Conservation (phyloP, 2,888 invertebrate species). For the Apoderus coryli region DNA sequence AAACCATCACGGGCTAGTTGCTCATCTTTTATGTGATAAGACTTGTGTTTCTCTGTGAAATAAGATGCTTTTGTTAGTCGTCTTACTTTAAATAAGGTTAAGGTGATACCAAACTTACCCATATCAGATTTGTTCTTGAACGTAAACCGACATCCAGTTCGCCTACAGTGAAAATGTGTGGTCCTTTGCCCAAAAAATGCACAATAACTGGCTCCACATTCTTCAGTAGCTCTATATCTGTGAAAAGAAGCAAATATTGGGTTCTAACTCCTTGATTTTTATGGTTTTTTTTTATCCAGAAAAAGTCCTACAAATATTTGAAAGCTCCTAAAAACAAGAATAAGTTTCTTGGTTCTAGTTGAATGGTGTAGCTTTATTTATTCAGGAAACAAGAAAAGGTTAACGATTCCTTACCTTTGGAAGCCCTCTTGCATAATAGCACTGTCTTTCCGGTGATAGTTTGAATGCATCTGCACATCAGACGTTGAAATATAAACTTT, state of each 20-base stretch:
- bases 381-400: too few species aligned
- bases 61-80: too few species aligned
- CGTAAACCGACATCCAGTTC: constrained; percentile 82
- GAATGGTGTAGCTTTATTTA: too few species aligned
- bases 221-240: constrained; percentile 89
- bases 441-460: constrained; percentile 94
- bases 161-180: constrained; percentile 93
- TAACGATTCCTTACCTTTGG: constrained; percentile 84
- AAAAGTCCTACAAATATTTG: too few species aligned
- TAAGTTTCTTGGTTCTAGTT: too few species aligned
- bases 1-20: constrained; percentile 91
- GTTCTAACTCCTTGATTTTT: too few species aligned
- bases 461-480: constrained; percentile 98
- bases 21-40: constrained; percentile 95
- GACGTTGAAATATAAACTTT: constrained; percentile 98
- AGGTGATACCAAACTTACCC: constrained; percentile 67
- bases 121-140: constrained; percentile 99
- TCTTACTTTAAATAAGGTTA: too few species aligned
- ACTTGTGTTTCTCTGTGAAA: constrained; percentile 91
- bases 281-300: too few species aligned
- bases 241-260: constrained; percentile 5
- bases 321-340: too few species aligned
- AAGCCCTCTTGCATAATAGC: constrained; percentile 97
- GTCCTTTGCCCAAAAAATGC: constrained; percentile 88
- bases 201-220: constrained; percentile 83